Conservation (phyloP, 1,140 invertebrate species). For the Penaeus japonicus region DNA sequence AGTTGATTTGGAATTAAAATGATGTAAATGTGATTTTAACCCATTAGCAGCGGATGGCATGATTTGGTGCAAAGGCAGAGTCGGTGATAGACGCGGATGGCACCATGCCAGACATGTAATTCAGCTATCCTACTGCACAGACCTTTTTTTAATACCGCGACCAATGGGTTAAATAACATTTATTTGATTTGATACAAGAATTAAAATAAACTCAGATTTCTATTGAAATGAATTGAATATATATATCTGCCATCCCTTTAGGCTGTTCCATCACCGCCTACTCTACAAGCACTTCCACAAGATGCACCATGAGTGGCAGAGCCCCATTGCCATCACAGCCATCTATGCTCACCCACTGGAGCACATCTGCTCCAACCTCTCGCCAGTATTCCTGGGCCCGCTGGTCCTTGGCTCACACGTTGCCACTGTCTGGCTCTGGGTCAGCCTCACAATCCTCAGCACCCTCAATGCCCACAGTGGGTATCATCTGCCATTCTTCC, state of each 20-base stretch:
- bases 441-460: conserved; percentile 78
- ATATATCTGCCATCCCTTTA: conserved; percentile 62
- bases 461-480: conserved; percentile 88
- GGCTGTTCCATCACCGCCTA: conserved; percentile 77
- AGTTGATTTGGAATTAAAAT: neutral
- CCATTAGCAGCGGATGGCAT: too few species aligned
- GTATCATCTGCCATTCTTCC: conserved; percentile 88
- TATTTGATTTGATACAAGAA: too few species aligned
- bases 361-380: conserved; percentile 82
- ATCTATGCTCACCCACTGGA: conserved; percentile 89
- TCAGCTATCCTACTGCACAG: too few species aligned
- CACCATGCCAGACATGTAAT: too few species aligned
- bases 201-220: too few species aligned
- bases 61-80: too few species aligned
- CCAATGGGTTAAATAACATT: too few species aligned
- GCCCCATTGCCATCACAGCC: conserved; percentile 81
- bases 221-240: neutral
- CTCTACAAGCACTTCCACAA: conserved; percentile 88
- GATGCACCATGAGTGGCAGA: conserved; percentile 86
- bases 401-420: conserved; percentile 83
- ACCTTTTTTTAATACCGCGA: too few species aligned
- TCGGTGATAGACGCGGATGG: too few species aligned
- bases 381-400: conserved; percentile 82
- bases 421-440: conserved; percentile 84
- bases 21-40: neutral